Conservation (phyloP, 2,113 vertebrate genomes). For the Alexandromys fortis region DNA sequence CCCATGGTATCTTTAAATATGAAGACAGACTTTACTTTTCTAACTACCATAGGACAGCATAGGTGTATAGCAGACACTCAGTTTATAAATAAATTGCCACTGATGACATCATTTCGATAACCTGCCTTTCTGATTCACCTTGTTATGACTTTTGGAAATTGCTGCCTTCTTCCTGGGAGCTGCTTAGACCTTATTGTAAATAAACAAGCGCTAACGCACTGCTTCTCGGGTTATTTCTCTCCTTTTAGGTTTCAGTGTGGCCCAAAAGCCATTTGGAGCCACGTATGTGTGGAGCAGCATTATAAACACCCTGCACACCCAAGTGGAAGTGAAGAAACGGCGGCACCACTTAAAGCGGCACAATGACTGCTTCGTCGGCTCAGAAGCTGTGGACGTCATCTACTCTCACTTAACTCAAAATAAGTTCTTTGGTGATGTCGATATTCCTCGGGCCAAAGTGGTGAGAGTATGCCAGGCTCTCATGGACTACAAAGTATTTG, state of each 20-base stretch:
- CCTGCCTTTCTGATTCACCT: background rate
- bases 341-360: conserved; percentile 95
- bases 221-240: conserved; percentile 42
- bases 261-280: conserved; percentile 95
- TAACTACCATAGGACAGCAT: background rate
- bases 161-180: background rate
- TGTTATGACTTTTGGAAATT: conserved; percentile 27
- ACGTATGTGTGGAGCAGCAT: conserved; percentile 97
- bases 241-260: conserved; percentile 89
- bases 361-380: conserved; percentile 95
- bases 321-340: conserved; percentile 95
- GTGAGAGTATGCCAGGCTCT: conserved; percentile 95
- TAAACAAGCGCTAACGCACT: background rate
- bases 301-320: conserved; percentile 92
- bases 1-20: background rate
- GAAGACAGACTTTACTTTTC: conserved; percentile 41
- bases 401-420: conserved; percentile 94
- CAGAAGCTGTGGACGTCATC: conserved; percentile 95
- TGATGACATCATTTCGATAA: conserved; percentile 34
- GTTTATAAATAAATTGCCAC: background rate
- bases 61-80: background rate
- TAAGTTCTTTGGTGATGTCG: conserved; percentile 93
- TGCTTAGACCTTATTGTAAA: background rate
- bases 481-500: conserved; percentile 97
- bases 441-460: conserved; percentile 95